Evolutionary conservation across 2,113 vertebrate genomes (phyloP).

Genomic region (Prunella fulvescens): DNA sequence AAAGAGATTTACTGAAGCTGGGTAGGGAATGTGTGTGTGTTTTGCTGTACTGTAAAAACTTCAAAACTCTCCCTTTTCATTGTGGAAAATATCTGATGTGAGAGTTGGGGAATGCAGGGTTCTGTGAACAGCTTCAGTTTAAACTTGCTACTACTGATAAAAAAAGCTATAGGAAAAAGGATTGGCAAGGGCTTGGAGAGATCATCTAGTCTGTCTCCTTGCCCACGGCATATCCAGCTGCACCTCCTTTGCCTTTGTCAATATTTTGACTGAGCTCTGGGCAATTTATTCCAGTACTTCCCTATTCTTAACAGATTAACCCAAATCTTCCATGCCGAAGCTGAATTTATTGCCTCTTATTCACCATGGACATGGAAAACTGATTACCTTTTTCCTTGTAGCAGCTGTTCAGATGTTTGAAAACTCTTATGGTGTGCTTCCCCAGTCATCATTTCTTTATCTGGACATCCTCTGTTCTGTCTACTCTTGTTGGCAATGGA

Average conservation of each 20-base stretch:
- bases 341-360: background rate
- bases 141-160: background rate
- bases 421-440: background rate
- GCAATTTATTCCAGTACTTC: background rate
- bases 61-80: background rate
- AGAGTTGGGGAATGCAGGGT: background rate
- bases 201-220: slow-evolving; percentile 2
- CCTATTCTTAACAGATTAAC: slow-evolving; percentile 23
- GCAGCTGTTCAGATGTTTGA: background rate
- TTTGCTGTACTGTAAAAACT: background rate
- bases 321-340: background rate
- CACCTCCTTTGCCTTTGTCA: background rate
- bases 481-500: background rate
- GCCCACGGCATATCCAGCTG: background rate
- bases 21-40: background rate
- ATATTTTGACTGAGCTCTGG: background rate
- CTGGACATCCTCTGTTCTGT: background rate
- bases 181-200: background rate
- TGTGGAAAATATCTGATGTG: background rate
- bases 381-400: background rate
- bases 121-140: background rate
- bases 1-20: background rate
- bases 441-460: background rate
- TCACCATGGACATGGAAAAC: slow-evolving; percentile 4
- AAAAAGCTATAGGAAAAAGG: background rate